Base-by-base conservation (phyloP, 1,140 invertebrate genomes). In the Saxidomus purpurata region DNA sequence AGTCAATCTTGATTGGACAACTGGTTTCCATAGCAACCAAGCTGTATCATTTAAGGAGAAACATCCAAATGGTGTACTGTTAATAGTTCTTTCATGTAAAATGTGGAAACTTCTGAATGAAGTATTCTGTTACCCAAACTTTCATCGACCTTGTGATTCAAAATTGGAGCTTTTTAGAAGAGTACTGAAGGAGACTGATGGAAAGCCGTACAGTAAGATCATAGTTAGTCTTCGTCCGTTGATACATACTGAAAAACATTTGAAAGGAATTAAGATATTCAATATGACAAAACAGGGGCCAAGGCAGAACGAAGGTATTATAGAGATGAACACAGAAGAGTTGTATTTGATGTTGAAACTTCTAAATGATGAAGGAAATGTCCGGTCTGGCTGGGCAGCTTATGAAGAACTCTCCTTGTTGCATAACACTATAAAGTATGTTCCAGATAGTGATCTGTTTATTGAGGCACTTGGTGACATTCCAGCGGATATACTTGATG, bases 21-120 rank as follows among this genome's bases (percentile, higher is more conserved):
- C 43, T 2, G n/a, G 34, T 31, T 38, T 38, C 19, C 38, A 2
- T 17, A 38, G 49, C 22, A 36, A 79, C 11, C 47, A 47, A 28
- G 11, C 17, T 25, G 17, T 79, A 22, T 38, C 67, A 22, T 31
- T 79, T 55, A 36, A 49, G 19, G 76, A 79, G 17, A 77, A 49
- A 25, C n/a, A 47, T 25, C 47, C 25, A 11, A 77, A 77, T n/a
- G 22, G 76, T 34, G 49, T 55, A 52, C 43, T 79, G 3, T 25
- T 79, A 13, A 36, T 79, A 19, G 17, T 79, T 36, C 76, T 79
- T 52, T 79, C 76, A 31, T 79, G 49, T 8, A 55, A 55, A n/a
- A 79, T 79, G 76, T 79, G 31, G 76, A 52, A 8, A 55, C 19
- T 52, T 36, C 55, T 79, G 17, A 49, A 55, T n/a, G 22, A 55